These are phyloP conservation scores for Ptychodera flava DNA, from an alignment of 35 echinoderm and acorn worm genomes.

Conservation along the genomic window DNA sequence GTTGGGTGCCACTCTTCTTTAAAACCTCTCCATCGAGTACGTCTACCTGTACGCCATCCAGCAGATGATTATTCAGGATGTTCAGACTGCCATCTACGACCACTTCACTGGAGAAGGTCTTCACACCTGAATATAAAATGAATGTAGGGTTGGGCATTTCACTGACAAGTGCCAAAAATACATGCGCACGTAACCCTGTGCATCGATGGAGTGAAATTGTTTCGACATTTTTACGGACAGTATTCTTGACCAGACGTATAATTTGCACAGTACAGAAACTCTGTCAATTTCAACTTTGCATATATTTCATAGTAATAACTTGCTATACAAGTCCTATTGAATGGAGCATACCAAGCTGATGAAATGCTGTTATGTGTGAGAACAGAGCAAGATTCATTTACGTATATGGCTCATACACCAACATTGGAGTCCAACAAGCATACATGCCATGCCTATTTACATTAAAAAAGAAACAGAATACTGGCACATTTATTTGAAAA, in stretches of 20 bases:
- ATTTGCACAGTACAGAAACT: background rate
- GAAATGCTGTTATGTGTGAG: background rate
- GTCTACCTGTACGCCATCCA: background rate
- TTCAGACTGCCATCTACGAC: background rate
- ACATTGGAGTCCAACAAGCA: no score
- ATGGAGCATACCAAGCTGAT: no score
- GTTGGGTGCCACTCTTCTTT: background rate
- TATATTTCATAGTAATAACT: background rate
- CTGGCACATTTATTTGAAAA: no score
- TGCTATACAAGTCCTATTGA: no score
- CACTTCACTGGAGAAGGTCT: constrained; percentile 23
- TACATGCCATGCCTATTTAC: no score
- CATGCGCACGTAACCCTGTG: background rate
- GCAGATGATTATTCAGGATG: background rate
- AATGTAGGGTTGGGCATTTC: background rate
- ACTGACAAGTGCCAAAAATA: background rate
- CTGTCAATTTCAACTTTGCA: background rate
- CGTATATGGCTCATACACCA: no score
- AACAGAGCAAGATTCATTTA: background rate
- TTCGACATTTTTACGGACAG: background rate
- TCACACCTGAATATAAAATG: constrained; percentile 12
- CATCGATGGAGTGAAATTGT: background rate
- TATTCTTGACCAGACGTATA: constrained; percentile 6
- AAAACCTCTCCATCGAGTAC: background rate
- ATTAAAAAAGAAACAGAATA: no score